A percentile compares a stretch with the other conserved stretches of the same genome.
These are phyloP conservation scores for Campoletis raptor DNA, from an alignment of 2,888 invertebrate genomes.

Conservation along the genomic window DNA sequence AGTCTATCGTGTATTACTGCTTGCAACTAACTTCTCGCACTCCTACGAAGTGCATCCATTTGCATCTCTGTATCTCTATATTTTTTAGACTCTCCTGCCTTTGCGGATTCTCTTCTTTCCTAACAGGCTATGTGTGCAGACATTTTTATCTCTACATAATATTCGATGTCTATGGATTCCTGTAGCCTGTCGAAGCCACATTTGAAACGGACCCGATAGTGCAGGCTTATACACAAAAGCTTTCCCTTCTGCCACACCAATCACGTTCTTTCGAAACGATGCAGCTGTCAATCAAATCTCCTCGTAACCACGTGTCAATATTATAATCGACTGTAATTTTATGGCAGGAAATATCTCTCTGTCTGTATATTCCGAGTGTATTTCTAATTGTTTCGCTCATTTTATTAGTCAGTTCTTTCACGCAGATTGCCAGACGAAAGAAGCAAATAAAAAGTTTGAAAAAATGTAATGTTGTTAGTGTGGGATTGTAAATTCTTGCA, in stretches of 20 bases:
- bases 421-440: neutral
- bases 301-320: constrained; percentile 1
- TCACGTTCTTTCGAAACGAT: constrained; percentile 53
- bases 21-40: constrained; percentile 38
- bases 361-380: neutral
- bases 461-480: neutral
- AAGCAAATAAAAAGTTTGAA: neutral
- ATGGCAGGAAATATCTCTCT: neutral
- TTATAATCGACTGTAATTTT: constrained; percentile 35
- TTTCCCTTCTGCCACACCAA: constrained; percentile 10
- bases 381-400: neutral
- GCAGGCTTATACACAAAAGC: constrained; percentile 29
- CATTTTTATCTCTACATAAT: neutral
- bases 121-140: neutral
- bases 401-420: neutral
- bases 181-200: constrained; percentile 9
- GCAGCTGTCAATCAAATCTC: constrained; percentile 17
- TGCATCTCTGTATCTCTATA: neutral
- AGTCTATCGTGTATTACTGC: constrained; percentile 34
- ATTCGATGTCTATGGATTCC: constrained; percentile 17
- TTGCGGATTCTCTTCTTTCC: constrained; percentile 14
- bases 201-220: constrained; percentile 6
- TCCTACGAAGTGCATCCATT: constrained; percentile 9
- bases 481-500: neutral
- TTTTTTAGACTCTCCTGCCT: neutral